phyloP scores from a whole-genome alignment of 2,113 vertebrate species.

The Jacana jacana region DNA sequence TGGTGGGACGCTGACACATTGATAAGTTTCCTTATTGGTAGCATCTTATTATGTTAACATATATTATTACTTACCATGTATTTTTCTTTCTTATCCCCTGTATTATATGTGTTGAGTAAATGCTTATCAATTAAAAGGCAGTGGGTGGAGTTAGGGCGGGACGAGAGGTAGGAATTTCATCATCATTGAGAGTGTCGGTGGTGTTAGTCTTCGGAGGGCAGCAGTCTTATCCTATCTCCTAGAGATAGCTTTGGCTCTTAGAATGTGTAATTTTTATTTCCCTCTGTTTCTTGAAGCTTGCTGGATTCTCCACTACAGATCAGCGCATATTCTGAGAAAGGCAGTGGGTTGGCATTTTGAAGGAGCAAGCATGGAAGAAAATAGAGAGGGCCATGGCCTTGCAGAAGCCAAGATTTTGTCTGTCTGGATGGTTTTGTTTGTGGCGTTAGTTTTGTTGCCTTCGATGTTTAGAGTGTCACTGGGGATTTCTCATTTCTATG shows the following conservation, averaged over 20 bases:
- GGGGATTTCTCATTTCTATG: constrained; percentile 45
- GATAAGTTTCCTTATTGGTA: not conserved
- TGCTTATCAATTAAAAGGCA: not conserved
- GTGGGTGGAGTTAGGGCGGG: constrained; percentile 12
- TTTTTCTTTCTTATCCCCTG: not conserved
- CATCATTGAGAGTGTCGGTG: not conserved
- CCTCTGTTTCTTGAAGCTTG: not conserved
- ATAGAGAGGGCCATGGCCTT: not conserved
- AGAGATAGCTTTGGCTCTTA: not conserved
- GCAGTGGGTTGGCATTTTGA: not conserved
- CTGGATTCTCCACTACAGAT: not conserved
- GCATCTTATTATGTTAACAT: not conserved
- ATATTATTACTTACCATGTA: not conserved
- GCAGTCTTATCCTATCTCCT: not conserved
- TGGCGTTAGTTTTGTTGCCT: constrained; percentile 24
- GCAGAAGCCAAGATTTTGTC: not conserved
- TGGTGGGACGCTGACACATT: not conserved
- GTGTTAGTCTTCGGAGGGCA: not conserved
- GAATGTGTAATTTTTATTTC: not conserved
- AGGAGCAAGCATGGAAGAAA: constrained; percentile 41
- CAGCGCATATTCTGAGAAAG: not conserved
- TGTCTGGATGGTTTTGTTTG: not conserved
- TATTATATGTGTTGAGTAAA: not conserved
- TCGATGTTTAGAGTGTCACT: constrained; percentile 14
- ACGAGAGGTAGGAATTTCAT: not conserved